Conservation (phyloP, 2,113 vertebrate species). For the Dipodomys spectabilis region DNA sequence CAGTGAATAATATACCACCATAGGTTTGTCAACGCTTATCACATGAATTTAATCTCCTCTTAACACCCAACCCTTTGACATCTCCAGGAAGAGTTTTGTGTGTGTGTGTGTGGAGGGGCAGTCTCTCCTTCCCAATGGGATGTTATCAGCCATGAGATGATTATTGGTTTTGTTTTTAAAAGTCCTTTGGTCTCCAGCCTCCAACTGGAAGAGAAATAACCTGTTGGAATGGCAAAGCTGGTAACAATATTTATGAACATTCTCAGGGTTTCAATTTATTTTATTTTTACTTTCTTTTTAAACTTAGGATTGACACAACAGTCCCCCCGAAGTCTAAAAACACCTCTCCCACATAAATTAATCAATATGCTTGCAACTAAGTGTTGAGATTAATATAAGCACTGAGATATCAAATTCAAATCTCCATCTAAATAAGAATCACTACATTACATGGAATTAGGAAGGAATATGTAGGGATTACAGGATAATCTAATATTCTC, state of each 20-base stretch:
- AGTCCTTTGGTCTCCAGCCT: neutral
- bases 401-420: conserved; percentile 56
- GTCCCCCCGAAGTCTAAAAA: conserved; percentile 25
- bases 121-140: conserved; percentile 14
- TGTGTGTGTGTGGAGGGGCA: neutral
- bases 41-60: conserved; percentile 62
- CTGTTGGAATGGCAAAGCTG: conserved; percentile 58
- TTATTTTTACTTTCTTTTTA: conserved; percentile 12
- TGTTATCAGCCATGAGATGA: conserved; percentile 36
- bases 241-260: conserved; percentile 53
- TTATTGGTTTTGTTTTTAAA: neutral
- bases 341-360: neutral
- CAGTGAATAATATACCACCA: conserved; percentile 70
- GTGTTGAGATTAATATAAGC: conserved; percentile 64
- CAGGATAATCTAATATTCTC: conserved; percentile 41
- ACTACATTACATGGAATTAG: conserved; percentile 57
- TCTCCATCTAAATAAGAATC: conserved; percentile 51
- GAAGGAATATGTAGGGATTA: conserved; percentile 64
- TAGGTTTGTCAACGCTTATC: conserved; percentile 65
- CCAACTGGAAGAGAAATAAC: conserved; percentile 56
- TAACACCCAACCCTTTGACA: conserved; percentile 19
- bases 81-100: neutral
- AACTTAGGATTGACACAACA: conserved; percentile 66
- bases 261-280: neutral
- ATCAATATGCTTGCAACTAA: conserved; percentile 60